Evolutionary conservation across 2,888 invertebrate genomes (phyloP), one percentile per base, ranked within the genome.

Genomic region (Melieria picta): DNA sequence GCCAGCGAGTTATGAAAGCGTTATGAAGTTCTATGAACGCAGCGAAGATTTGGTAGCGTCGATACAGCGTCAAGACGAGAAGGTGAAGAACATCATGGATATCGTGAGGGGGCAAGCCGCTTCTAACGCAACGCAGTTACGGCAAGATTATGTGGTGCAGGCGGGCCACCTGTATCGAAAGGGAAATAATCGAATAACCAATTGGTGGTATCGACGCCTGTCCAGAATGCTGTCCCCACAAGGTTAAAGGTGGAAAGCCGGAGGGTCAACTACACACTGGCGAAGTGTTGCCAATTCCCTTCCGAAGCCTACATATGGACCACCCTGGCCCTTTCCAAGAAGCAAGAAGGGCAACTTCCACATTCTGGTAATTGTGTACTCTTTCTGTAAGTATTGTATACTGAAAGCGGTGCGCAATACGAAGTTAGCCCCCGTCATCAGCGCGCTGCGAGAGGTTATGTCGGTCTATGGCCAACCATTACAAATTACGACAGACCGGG

Each of bases 331-430:
- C 3, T 78, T 78, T 42, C 71, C 71, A 4, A 70, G 63, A 42
- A 77, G 73, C 57, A 76, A 77, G 46, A 68, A 52, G 11, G 73
- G 74, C 30, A 75, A 77, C 65, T 7, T 62, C 4, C 65, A 76
- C 48, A 63, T 76, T 13, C 65, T 77, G 9, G 73, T 67, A 10
- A 52, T 75, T 43, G 72, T 72, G 4, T 74, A 67, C 65, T 48
- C 72, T 62, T 4, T 65, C 75, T 55, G 72, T 16, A 77, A 76
- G 52, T 76, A 74, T 57, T 65, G 71, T 4, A 58, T 79, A 5
- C 42, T 76, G n/a, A 75, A 70, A 67, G 74, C 78, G 4, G 73
- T 79, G 10, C 47, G 69, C 3, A 75, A 48, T 5, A 77, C 76
- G 0, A 77, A 74, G 62, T 73, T 73, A 5, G 50, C 70, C 1